A percentile compares a stretch with the other conserved stretches of the same genome.
Conservation (phyloP, 1,140 invertebrate genomes). For the Conus ventricosus region DNA sequence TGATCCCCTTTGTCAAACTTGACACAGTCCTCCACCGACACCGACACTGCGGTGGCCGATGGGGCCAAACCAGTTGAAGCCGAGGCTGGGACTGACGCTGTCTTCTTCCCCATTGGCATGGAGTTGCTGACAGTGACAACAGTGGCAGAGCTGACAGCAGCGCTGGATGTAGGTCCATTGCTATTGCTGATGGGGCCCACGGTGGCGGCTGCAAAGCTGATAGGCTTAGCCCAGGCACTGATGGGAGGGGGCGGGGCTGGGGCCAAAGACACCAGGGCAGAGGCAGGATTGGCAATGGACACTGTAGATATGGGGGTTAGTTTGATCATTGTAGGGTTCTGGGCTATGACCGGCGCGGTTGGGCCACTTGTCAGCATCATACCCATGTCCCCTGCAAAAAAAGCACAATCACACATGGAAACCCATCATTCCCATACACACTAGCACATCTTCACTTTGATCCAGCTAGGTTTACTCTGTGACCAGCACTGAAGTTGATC, state of each 20-base stretch:
- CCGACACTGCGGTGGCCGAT: conserved; percentile 35
- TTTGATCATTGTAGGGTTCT: background rate
- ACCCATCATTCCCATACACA: no score
- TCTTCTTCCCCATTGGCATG: background rate
- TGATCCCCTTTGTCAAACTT: conserved; percentile 74
- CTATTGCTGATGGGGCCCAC: conserved; percentile 31
- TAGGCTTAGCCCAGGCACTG: conserved; percentile 91
- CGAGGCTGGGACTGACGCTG: background rate
- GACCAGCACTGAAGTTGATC: background rate
- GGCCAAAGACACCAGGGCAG: conserved; percentile 42
- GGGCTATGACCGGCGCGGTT: background rate
- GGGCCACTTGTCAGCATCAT: conserved; percentile 2
- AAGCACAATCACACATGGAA: background rate
- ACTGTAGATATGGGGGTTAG: background rate
- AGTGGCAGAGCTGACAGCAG: background rate
- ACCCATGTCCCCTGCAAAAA: background rate
- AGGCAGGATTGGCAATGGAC: background rate
- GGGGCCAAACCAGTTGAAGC: conserved; percentile 20
- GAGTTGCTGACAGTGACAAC: conserved; percentile 12
- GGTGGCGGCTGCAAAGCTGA: conserved; percentile 74
- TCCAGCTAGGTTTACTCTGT: background rate
- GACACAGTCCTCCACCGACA: conserved; percentile 40
- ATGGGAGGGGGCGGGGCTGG: conserved; percentile 82
- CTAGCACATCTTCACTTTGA: background rate
- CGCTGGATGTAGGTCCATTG: background rate